Evolutionary conservation across 2,888 invertebrate genomes (phyloP).

Genomic region (Nephrocerus scutellatus): DNA sequence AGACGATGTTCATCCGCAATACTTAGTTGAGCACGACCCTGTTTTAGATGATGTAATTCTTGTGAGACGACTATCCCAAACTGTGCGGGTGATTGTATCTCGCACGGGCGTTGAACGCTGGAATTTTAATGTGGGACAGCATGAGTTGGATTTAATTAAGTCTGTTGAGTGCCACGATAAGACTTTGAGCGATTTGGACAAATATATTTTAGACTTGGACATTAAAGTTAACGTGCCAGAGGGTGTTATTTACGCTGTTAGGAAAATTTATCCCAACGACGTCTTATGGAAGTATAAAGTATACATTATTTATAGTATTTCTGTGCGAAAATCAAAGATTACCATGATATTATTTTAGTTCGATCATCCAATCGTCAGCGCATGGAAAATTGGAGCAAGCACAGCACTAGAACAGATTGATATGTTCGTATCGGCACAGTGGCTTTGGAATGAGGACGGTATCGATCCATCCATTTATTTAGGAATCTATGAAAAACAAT

Average conservation of each 20-base stretch:
- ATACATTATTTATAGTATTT: constrained; percentile 9
- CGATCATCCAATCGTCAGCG: constrained; percentile 74
- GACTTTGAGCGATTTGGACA: constrained; percentile 34
- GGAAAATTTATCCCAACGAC: constrained; percentile 52
- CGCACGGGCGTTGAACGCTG: constrained; percentile 80
- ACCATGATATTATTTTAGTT: constrained; percentile 50
- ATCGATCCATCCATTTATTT: constrained; percentile 68
- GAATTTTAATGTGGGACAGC: constrained; percentile 93
- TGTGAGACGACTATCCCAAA: constrained; percentile 74
- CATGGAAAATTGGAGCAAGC: constrained; percentile 69
- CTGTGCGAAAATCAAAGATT: not conserved
- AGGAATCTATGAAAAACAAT: constrained; percentile 75
- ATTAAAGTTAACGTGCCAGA: constrained; percentile 64
- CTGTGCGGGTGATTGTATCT: constrained; percentile 84
- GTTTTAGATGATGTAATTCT: constrained; percentile 59
- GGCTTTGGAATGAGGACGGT: constrained; percentile 46
- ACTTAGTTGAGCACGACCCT: constrained; percentile 35
- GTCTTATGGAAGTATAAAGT: constrained; percentile 74
- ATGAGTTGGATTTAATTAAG: constrained; percentile 62
- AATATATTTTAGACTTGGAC: constrained; percentile 49
- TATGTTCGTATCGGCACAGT: constrained; percentile 60
- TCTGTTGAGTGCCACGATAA: constrained; percentile 49
- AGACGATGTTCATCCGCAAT: constrained; percentile 22
- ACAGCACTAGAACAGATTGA: constrained; percentile 63
- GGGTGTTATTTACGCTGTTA: constrained; percentile 62